Conservation (phyloP, 2,888 invertebrate species). For the Drosophila nr. fundita region DNA sequence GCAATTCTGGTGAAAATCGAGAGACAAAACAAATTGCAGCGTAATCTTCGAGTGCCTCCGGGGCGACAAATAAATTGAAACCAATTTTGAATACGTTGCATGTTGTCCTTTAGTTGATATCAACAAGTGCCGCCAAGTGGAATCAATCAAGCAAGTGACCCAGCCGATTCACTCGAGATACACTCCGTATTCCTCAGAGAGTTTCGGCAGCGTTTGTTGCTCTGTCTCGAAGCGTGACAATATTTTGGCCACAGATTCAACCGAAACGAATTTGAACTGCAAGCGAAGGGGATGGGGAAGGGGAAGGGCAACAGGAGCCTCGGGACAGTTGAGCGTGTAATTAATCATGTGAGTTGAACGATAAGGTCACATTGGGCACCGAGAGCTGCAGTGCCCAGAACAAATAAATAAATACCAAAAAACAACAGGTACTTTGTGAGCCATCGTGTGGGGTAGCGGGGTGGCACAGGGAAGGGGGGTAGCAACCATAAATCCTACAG, state of each 20-base stretch:
- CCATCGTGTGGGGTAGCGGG: constrained; percentile 9
- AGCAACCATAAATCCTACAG: constrained; percentile 68
- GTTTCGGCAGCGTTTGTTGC: constrained; percentile 47
- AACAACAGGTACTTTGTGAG: constrained; percentile 68
- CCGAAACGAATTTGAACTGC: constrained; percentile 47
- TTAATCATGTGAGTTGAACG: constrained; percentile 73
- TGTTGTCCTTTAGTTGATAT: constrained; percentile 71
- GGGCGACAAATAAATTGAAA: constrained; percentile 66
- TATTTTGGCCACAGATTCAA: constrained; percentile 79
- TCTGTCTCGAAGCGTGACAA: constrained; percentile 69
- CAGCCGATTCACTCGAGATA: constrained; percentile 34
- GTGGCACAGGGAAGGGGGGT: constrained; percentile 19
- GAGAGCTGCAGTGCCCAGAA: constrained; percentile 27
- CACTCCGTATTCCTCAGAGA: constrained; percentile 51
- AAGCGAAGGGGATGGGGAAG: neutral
- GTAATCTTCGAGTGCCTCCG: constrained; percentile 70
- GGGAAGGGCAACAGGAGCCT: constrained; percentile 29
- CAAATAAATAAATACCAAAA: constrained; percentile 14
- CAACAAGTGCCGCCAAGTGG: constrained; percentile 77
- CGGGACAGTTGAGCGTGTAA: constrained; percentile 43
- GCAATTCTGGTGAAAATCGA: constrained; percentile 47
- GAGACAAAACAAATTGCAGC: constrained; percentile 80
- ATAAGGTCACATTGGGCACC: constrained; percentile 63
- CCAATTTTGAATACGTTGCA: constrained; percentile 25
- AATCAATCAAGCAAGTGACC: constrained; percentile 68